phyloP scores from a whole-genome alignment of 2,113 vertebrate species.

The Illadopsis cleaveri region DNA sequence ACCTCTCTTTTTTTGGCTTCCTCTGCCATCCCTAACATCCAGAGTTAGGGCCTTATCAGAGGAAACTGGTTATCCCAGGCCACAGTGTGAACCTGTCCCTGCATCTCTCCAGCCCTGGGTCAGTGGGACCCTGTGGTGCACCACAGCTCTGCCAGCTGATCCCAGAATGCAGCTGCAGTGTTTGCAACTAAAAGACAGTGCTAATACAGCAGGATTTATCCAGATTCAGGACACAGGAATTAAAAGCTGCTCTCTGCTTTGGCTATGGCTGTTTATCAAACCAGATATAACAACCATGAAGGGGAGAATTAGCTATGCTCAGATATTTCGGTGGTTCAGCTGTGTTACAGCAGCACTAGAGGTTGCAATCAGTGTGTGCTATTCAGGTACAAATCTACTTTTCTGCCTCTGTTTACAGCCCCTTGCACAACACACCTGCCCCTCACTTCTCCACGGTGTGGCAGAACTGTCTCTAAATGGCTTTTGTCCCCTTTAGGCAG shows the following conservation, averaged over 20 bases:
- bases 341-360: background rate
- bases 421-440: background rate
- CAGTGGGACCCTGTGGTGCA: background rate
- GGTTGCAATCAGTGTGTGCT: background rate
- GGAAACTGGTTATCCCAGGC: background rate
- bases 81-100: background rate
- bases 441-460: fast-evolving
- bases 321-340: background rate
- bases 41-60: background rate
- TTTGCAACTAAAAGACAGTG: no score
- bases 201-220: background rate
- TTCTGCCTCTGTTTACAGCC: background rate
- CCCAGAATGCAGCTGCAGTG: background rate
- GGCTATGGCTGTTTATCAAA: background rate
- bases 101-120: background rate
- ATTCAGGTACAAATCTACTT: background rate
- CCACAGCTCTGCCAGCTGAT: background rate
- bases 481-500: background rate
- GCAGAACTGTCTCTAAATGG: background rate
- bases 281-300: background rate
- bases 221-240: background rate
- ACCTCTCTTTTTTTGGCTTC: background rate
- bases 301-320: background rate
- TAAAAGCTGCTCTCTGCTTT: background rate
- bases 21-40: background rate